These are phyloP conservation scores for Halocaridina rubra DNA, from an alignment of 2,888 invertebrate genomes.

Conservation along the genomic window DNA sequence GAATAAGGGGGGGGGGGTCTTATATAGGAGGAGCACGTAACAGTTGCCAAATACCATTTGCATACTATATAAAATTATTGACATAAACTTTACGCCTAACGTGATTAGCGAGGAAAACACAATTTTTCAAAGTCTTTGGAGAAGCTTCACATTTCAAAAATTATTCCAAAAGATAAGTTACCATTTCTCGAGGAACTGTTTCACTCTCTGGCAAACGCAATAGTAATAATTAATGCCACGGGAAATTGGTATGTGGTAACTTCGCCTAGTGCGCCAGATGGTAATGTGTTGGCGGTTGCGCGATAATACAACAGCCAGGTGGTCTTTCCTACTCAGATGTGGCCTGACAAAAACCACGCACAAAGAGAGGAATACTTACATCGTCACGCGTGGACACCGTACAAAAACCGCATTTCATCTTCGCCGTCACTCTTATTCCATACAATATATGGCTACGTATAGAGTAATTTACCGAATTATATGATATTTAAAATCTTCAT, in stretches of 20 bases:
- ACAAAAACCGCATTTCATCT: too few species aligned
- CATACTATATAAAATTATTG: too few species aligned
- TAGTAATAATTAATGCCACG: not conserved
- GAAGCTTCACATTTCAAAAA: too few species aligned
- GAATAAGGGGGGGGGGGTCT: constrained; percentile 6
- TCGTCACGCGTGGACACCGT: not conserved
- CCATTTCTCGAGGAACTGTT: too few species aligned
- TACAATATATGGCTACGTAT: too few species aligned
- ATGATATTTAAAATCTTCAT: too few species aligned
- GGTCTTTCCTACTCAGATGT: constrained; percentile 30
- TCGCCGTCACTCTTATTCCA: too few species aligned
- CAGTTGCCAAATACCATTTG: not conserved
- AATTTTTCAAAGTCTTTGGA: too few species aligned
- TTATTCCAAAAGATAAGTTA: too few species aligned
- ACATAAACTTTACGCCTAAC: too few species aligned
- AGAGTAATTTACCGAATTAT: too few species aligned
- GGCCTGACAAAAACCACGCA: not conserved
- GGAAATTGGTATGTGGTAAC: constrained; percentile 18
- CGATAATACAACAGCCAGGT: constrained; percentile 30
- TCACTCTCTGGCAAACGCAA: not conserved
- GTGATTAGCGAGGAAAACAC: too few species aligned
- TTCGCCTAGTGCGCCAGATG: constrained; percentile 51
- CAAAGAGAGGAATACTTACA: not conserved
- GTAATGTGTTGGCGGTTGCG: constrained; percentile 36
- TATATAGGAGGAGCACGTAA: not conserved